A percentile compares a stretch with the other conserved stretches of the same genome.
These are phyloP conservation scores for Podarcis lilfordi DNA, from an alignment of 2,797 vertebrate species.

Conservation along the genomic window DNA sequence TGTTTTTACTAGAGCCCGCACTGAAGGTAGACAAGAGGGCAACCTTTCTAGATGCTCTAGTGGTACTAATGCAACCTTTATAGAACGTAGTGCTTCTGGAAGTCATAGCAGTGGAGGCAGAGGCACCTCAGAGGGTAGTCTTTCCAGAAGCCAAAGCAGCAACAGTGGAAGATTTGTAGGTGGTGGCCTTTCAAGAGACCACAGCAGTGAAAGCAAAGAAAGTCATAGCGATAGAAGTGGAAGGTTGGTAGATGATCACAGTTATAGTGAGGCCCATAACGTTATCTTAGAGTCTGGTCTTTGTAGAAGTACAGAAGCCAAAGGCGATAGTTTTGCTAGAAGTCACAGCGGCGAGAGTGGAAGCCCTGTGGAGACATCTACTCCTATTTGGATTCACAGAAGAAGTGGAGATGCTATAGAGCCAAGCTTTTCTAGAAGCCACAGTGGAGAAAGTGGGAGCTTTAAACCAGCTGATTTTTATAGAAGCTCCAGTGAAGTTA, in stretches of 20 bases:
- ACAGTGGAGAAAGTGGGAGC: conserved; percentile 24
- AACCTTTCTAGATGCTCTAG: not conserved
- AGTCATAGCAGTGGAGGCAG: not conserved
- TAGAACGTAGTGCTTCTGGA: not conserved
- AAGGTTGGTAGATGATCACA: not conserved
- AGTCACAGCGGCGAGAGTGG: not conserved
- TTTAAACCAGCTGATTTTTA: conserved; percentile 11
- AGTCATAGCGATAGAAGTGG: not conserved
- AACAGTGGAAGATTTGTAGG: conserved; percentile 5
- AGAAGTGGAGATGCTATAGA: not conserved
- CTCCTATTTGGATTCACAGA: conserved; percentile 5
- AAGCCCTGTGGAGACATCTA: conserved; percentile 23
- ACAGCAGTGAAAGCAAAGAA: not conserved
- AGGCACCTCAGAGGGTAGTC: not conserved
- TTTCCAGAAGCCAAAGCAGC: conserved; percentile 13
- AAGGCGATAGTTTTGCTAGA: not conserved
- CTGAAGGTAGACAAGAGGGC: not conserved
- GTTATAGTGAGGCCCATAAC: not conserved
- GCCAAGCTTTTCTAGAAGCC: conserved; percentile 11
- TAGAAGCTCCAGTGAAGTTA: conserved; percentile 11
- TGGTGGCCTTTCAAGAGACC: not conserved
- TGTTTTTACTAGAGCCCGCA: not conserved
- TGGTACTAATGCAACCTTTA: not conserved
- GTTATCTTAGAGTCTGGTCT: not conserved
- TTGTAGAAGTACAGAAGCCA: not conserved